phyloP scores from a whole-genome alignment of 2,797 vertebrate species.

The Coreius guichenoti region DNA sequence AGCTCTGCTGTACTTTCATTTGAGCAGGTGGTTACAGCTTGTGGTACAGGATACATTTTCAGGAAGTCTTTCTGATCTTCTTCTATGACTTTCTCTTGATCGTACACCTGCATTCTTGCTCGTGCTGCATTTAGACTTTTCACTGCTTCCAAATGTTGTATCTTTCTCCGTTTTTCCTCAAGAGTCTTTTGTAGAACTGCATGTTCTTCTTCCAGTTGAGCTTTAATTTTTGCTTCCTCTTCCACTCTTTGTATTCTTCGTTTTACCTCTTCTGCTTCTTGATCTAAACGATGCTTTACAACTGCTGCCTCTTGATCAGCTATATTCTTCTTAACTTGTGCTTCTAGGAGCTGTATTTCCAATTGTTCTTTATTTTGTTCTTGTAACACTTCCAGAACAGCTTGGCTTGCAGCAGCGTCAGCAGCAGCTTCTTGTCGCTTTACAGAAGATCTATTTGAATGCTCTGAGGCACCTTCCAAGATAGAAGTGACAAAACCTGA shows the following conservation, averaged over 20 bases:
- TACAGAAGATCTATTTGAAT: conserved; percentile 49
- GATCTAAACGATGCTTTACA: background rate
- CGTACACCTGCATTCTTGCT: conserved; percentile 53
- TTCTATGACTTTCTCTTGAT: conserved; percentile 9
- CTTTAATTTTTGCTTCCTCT: conserved; percentile 31
- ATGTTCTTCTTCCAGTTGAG: conserved; percentile 37
- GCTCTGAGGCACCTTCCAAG: conserved; percentile 9
- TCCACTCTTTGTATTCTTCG: conserved; percentile 40
- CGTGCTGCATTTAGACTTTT: conserved; percentile 48
- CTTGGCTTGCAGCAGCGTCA: conserved; percentile 56
- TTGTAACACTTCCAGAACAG: conserved; percentile 58
- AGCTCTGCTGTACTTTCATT: conserved; percentile 52
- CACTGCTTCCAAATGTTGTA: conserved; percentile 41
- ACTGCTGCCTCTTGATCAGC: conserved; percentile 22
- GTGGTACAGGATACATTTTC: background rate
- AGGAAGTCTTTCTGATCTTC: background rate
- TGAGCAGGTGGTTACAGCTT: background rate
- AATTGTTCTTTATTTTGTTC: conserved; percentile 59
- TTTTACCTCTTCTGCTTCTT: conserved; percentile 46
- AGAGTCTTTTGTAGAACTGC: conserved; percentile 34
- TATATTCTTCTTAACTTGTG: conserved; percentile 44
- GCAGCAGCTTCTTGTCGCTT: conserved; percentile 52
- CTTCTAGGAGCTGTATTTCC: no score
- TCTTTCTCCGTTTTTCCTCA: conserved; percentile 42
- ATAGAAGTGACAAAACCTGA: background rate